These are phyloP conservation scores for Taurulus bubalis DNA, from an alignment of 2,113 vertebrate genomes.

Conservation along the genomic window DNA sequence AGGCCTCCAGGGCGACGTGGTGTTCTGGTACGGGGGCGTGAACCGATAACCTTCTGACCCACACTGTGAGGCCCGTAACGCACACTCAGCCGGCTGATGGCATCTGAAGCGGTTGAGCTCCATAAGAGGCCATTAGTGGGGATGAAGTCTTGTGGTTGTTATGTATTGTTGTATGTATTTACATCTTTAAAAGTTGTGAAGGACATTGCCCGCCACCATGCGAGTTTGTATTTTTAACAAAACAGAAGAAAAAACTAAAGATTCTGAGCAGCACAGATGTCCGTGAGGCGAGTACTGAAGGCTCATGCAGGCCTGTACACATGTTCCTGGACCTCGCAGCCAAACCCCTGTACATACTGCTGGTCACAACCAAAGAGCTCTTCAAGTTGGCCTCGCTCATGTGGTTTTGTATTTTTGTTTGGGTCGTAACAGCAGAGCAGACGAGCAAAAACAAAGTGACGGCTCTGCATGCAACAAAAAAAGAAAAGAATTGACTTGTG, in stretches of 20 bases:
- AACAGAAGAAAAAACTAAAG: no score
- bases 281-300: no score
- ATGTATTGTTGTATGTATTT: neutral
- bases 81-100: neutral
- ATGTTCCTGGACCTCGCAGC: no score
- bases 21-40: no score
- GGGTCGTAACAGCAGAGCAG: conserved; percentile 54
- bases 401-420: conserved; percentile 44
- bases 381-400: conserved; percentile 42
- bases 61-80: neutral
- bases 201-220: neutral
- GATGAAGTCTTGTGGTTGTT: neutral
- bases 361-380: conserved; percentile 82
- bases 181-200: neutral
- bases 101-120: neutral
- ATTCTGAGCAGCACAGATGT: neutral
- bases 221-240: conserved; percentile 10
- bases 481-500: conserved; percentile 49
- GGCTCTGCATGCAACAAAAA: conserved; percentile 49
- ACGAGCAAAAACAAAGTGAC: conserved; percentile 45
- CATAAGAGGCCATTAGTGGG: neutral
- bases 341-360: conserved; percentile 37
- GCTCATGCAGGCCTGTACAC: no score
- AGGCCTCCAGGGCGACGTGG: neutral
- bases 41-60: no score